A percentile compares a stretch with the other conserved stretches of the same genome.
Evolutionary conservation across 2,113 vertebrate genomes (phyloP).

Genomic region (Physeter macrocephalus): DNA sequence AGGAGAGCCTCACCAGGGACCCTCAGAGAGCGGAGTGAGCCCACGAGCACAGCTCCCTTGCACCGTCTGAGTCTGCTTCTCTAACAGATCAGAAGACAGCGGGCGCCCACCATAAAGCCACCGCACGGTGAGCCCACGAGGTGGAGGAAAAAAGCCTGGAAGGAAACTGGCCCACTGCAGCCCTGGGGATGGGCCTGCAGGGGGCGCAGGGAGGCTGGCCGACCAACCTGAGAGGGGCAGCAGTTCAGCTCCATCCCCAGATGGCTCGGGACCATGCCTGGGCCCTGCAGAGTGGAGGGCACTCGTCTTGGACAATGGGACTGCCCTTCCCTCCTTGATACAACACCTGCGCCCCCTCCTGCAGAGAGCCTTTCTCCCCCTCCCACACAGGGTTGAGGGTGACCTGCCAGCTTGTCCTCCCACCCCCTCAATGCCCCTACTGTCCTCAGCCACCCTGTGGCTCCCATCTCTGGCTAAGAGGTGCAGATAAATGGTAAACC

Average conservation of each 20-base stretch:
- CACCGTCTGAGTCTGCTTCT: no score
- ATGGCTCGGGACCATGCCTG: accelerated
- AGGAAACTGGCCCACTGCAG: neutral
- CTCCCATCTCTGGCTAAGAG: neutral
- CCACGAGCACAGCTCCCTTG: neutral
- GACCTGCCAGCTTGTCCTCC: neutral
- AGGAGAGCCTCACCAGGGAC: neutral
- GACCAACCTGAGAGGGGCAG: no score
- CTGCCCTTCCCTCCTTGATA: neutral
- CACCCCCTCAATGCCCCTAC: neutral
- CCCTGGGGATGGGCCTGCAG: neutral
- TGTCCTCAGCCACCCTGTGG: neutral
- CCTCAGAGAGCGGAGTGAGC: neutral
- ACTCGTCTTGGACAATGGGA: neutral
- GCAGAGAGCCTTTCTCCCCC: neutral
- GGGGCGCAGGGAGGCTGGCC: neutral
- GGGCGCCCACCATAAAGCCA: accelerated
- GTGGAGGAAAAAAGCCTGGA: neutral
- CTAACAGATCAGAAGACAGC: neutral
- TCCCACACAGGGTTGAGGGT: neutral
- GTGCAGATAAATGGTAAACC: neutral
- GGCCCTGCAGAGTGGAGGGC: neutral
- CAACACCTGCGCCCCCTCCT: neutral
- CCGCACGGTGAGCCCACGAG: neutral
- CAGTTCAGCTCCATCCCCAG: no score